A percentile compares a stretch with the other conserved stretches of the same genome.
phyloP scores from a whole-genome alignment of 2,888 invertebrate genomes.

The Aromia moschata region DNA sequence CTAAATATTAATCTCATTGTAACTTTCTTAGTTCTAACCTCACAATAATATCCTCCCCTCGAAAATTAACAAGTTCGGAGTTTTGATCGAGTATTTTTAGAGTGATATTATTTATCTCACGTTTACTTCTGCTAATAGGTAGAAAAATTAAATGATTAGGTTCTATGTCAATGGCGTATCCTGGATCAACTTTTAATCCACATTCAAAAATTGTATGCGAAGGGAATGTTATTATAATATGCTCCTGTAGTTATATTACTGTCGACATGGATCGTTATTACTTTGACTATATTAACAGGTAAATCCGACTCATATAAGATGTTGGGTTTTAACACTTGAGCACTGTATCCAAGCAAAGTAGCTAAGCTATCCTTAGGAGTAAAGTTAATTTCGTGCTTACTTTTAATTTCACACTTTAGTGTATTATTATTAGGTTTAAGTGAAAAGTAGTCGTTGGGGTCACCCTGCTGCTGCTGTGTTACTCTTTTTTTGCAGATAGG shows the following conservation, averaged over 20 bases:
- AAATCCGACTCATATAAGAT: constrained; percentile 38
- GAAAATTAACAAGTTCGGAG: constrained; percentile 41
- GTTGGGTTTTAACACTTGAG: constrained; percentile 15
- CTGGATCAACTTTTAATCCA: constrained; percentile 49
- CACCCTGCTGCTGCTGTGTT: no score
- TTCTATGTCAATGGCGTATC: constrained; percentile 54
- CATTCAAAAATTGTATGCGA: constrained; percentile 56
- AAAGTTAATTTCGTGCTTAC: constrained; percentile 27
- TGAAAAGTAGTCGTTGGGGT: background rate
- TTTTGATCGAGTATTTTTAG: constrained; percentile 48
- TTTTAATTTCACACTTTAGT: constrained; percentile 12
- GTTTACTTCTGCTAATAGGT: constrained; percentile 44
- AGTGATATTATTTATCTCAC: constrained; percentile 46
- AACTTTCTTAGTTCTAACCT: constrained; percentile 37
- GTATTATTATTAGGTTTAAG: constrained; percentile 21
- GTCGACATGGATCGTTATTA: constrained; percentile 36
- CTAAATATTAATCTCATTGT: background rate
- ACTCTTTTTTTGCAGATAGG: background rate
- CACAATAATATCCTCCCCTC: constrained; percentile 42
- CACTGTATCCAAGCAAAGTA: background rate
- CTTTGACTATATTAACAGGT: constrained; percentile 39
- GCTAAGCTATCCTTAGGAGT: constrained; percentile 22
- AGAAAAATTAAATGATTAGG: constrained; percentile 54
- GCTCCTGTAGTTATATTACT: constrained; percentile 50
- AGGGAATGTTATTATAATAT: constrained; percentile 46